Evolutionary conservation across 2,113 vertebrate genomes (phyloP).

Genomic region (Pachycephala philippinensis): DNA sequence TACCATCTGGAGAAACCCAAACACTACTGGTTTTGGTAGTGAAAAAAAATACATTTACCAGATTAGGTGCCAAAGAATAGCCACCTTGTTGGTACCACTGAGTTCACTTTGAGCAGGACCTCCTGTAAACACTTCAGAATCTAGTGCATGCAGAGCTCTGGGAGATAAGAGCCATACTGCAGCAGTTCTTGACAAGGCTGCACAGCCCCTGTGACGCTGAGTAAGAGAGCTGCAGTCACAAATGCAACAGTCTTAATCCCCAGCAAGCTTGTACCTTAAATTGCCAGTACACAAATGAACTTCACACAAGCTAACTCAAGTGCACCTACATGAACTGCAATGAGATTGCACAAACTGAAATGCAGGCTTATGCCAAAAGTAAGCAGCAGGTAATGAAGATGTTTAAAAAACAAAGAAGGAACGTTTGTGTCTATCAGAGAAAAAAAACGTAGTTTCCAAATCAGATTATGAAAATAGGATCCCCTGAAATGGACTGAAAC

Average conservation of each 20-base stretch:
- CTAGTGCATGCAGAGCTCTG: background rate
- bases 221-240: background rate
- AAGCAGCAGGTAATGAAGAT: background rate
- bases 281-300: background rate
- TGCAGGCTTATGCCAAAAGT: background rate
- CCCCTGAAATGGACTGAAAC: background rate
- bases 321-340: background rate
- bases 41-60: background rate
- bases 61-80: background rate
- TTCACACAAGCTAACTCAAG: background rate
- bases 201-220: background rate
- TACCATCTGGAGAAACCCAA: background rate
- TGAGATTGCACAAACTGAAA: background rate
- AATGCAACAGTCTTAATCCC: background rate
- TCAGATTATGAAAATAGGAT: background rate
- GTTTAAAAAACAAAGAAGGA: background rate
- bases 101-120: background rate
- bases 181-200: background rate
- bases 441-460: background rate
- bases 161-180: background rate
- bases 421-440: background rate
- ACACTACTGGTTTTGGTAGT: rapidly evolving
- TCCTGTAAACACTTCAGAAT: background rate
- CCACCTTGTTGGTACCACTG: background rate
- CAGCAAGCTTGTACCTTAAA: background rate